Conservation (phyloP, 2,113 vertebrate species). For the Garra rufa region DNA sequence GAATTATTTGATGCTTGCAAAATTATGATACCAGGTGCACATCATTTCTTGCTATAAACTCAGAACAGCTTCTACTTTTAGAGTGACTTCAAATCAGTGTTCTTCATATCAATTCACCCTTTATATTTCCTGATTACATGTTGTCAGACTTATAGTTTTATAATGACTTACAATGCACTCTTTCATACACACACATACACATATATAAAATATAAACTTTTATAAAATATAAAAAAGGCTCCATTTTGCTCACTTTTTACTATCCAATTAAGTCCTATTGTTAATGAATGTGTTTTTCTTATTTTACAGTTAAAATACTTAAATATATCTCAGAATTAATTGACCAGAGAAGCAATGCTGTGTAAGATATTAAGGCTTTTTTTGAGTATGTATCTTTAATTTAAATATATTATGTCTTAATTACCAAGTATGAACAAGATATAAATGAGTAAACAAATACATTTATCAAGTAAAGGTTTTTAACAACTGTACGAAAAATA, state of each 20-base stretch:
- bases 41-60: constrained; percentile 61
- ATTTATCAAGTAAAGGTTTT: not conserved
- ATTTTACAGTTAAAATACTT: too few species aligned
- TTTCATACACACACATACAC: not conserved
- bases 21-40: constrained; percentile 64
- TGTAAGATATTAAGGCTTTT: not conserved
- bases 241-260: not conserved
- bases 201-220: not conserved
- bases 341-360: not conserved
- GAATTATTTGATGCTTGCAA: constrained; percentile 67
- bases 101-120: not conserved
- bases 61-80: constrained; percentile 4
- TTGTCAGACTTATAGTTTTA: not conserved
- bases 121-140: not conserved
- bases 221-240: not conserved
- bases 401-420: not conserved
- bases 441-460: not conserved
- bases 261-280: not conserved
- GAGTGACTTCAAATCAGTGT: not conserved
- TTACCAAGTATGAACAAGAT: not conserved
- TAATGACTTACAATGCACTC: too few species aligned
- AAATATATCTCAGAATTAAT: not conserved
- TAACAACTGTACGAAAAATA: not conserved
- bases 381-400: not conserved
- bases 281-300: not conserved